Conservation (phyloP, 1,140 invertebrate genomes). For the Piezodorus guildinii region DNA sequence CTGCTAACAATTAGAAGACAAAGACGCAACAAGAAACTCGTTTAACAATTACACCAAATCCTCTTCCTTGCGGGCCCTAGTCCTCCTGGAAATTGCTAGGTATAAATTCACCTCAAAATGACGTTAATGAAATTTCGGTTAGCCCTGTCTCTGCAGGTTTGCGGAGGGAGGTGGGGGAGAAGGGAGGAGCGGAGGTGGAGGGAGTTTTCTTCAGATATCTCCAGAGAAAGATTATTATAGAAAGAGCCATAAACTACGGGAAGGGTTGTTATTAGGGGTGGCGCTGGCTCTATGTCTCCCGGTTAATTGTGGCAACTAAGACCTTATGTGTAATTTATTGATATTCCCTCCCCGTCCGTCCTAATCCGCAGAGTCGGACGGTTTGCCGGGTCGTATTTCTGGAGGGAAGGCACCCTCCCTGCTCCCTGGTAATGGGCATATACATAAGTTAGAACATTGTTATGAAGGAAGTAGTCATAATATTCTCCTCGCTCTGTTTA, state of each 20-base stretch:
- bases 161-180: background rate
- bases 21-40: background rate
- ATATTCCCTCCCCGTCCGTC: background rate
- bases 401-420: background rate
- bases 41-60: conserved; percentile 10
- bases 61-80: background rate
- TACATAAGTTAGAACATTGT: conserved; percentile 10
- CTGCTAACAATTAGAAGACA: background rate
- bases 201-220: no score
- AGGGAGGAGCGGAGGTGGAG: no score
- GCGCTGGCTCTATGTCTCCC: background rate
- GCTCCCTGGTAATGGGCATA: conserved; percentile 4
- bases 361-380: conserved; percentile 1
- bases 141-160: background rate
- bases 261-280: background rate
- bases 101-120: conserved; percentile 43
- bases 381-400: background rate
- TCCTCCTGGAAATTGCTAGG: conserved; percentile 34
- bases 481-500: conserved; percentile 4
- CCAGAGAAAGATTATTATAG: conserved; percentile 3
- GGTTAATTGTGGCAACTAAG: conserved; percentile 5
- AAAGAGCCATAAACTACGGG: background rate
- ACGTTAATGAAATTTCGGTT: conserved; percentile 41
- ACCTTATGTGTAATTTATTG: conserved; percentile 12
- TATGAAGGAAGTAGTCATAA: conserved; percentile 8